Percentiles rank a stretch among this genome's conserved stretches.
Evolutionary conservation across 1,140 invertebrate genomes (phyloP).

Genomic region (Pseudachorutes palmiensis): DNA sequence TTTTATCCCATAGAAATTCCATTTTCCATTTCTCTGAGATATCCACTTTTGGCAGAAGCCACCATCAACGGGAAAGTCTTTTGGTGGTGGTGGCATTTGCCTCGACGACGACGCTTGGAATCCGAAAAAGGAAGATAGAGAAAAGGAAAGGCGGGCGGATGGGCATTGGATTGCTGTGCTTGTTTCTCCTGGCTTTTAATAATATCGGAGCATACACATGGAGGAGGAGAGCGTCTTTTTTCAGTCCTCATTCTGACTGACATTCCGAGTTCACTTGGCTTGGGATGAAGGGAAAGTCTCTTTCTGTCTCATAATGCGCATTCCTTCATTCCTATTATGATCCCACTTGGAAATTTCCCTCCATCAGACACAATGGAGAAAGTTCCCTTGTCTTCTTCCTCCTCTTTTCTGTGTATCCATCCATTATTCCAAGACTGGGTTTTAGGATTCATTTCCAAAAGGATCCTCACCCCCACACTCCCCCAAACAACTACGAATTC

Average conservation of each 20-base stretch:
- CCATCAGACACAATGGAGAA: conserved; percentile 8
- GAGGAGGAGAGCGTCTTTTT: neutral
- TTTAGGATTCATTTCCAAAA: conserved; percentile 4
- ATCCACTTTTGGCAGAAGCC: neutral
- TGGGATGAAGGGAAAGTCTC: conserved; percentile 7
- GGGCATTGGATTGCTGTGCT: too few species aligned
- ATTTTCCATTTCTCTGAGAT: conserved; percentile 5
- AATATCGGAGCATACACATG: neutral
- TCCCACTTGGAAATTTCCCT: conserved; percentile 11
- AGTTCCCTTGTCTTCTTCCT: neutral
- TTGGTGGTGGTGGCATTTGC: too few species aligned
- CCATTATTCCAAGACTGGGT: neutral
- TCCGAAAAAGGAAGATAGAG: neutral
- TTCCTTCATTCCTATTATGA: conserved; percentile 16
- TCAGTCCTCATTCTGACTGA: neutral
- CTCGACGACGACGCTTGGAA: too few species aligned
- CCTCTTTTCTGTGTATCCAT: conserved; percentile 4
- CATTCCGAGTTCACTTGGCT: neutral
- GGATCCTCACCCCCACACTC: neutral
- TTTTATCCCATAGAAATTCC: conserved; percentile 14
- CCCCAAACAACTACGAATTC: too few species aligned
- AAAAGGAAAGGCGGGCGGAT: neutral
- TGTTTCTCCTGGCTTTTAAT: too few species aligned
- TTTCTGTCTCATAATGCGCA: conserved; percentile 19
- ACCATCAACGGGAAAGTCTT: too few species aligned